Evolutionary conservation across 2,888 invertebrate species (phyloP).

Genomic region (Lycophotia porphyrea): DNA sequence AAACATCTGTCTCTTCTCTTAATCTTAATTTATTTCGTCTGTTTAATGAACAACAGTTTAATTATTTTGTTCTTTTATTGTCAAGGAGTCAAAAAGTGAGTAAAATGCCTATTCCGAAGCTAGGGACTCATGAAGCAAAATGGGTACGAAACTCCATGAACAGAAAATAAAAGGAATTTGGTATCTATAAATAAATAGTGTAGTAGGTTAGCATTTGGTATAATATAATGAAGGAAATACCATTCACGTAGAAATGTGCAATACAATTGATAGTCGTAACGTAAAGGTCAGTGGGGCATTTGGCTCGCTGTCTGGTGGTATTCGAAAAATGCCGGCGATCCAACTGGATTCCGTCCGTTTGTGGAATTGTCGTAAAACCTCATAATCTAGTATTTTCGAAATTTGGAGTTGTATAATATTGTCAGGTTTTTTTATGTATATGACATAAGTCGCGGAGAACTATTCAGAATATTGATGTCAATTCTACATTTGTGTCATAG

Average conservation of each 20-base stretch:
- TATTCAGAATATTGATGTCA: not conserved
- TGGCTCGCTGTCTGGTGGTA: constrained; percentile 32
- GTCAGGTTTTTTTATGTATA: not conserved
- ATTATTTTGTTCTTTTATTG: no score
- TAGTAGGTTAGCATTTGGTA: not conserved
- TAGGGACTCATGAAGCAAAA: not conserved
- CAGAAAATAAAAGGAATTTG: not conserved
- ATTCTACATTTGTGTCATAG: not conserved
- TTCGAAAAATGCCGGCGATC: constrained; percentile 45
- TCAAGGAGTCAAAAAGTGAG: no score
- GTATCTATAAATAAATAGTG: not conserved
- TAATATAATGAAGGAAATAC: constrained; percentile 30
- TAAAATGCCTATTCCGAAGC: no score
- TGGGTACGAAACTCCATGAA: not conserved
- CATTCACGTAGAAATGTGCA: constrained; percentile 17
- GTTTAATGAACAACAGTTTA: no score
- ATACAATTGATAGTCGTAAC: constrained; percentile 23
- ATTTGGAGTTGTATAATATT: not conserved
- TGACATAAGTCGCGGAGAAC: not conserved
- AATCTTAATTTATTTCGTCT: not conserved
- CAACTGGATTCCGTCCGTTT: constrained; percentile 23
- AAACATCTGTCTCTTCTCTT: no score
- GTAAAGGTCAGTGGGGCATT: constrained; percentile 55
- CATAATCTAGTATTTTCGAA: not conserved
- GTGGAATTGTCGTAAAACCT: not conserved